These are phyloP conservation scores for Ptychoptera albimana DNA, from an alignment of 2,888 invertebrate genomes.

Conservation along the genomic window DNA sequence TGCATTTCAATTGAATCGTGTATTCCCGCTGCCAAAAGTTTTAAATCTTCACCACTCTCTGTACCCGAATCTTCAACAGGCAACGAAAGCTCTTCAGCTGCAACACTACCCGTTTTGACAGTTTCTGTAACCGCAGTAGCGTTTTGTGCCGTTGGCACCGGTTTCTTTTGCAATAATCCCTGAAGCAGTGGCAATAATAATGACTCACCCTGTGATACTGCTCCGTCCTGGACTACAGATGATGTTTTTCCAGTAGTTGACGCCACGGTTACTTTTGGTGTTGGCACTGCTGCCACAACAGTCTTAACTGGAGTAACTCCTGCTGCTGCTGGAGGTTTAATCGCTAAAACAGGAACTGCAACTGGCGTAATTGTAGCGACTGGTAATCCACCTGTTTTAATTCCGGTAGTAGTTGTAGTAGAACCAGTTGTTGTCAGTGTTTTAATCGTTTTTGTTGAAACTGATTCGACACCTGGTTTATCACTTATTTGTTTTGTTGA, in stretches of 20 bases:
- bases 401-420: conserved; percentile 7
- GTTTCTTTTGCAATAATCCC: conserved; percentile 38
- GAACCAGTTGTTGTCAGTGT: conserved; percentile 9
- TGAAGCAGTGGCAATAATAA: conserved; percentile 51
- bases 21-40: conserved; percentile 35
- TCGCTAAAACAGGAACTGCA: conserved; percentile 1
- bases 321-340: conserved; percentile 7
- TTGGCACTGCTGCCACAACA: not conserved
- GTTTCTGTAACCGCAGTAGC: conserved; percentile 10
- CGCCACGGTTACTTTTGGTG: not conserved
- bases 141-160: conserved; percentile 11
- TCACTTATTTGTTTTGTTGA: conserved; percentile 3
- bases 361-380: conserved; percentile 2
- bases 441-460: conserved; percentile 8
- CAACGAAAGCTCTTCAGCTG: conserved; percentile 8
- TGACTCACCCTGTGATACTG: conserved; percentile 50
- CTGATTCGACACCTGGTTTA: conserved; percentile 8
- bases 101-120: conserved; percentile 22
- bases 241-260: not conserved
- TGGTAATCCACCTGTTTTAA: conserved; percentile 7
- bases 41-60: conserved; percentile 53
- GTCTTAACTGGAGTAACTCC: not conserved
- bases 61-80: conserved; percentile 47
- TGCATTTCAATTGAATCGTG: conserved; percentile 36
- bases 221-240: conserved; percentile 7